Evolutionary conservation across 2,113 vertebrate genomes (phyloP).

Genomic region (Cryptomyrus ogoouensis): DNA sequence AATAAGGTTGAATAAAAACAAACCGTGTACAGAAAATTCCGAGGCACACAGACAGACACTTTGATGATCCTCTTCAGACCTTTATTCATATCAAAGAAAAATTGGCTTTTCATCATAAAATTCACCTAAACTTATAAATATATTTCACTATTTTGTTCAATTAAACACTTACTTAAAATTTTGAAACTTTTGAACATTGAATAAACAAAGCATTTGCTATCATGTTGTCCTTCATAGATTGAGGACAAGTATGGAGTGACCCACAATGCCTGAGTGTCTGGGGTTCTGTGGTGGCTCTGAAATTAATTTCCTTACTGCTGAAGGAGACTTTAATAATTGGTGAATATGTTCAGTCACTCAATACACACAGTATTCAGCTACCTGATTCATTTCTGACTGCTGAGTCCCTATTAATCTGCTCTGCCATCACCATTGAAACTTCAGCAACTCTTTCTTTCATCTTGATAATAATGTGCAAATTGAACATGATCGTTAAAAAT

Average conservation of each 20-base stretch:
- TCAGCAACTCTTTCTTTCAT: not conserved
- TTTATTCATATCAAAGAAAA: not conserved
- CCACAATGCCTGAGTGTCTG: not conserved
- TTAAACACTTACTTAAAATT: not conserved
- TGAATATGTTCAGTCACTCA: not conserved
- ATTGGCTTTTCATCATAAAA: not conserved
- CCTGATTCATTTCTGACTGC: not conserved
- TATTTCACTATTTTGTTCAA: not conserved
- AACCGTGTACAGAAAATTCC: not conserved
- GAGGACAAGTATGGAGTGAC: not conserved
- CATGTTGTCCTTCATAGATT: not conserved
- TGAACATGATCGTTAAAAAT: not conserved
- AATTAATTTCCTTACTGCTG: not conserved
- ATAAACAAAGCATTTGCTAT: not conserved
- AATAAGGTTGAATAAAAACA: not conserved
- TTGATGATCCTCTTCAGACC: not conserved
- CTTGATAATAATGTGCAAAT: not conserved
- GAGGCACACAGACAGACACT: not conserved
- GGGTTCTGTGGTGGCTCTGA: not conserved
- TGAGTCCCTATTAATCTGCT: not conserved
- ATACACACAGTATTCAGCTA: not conserved
- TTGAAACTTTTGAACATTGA: not conserved
- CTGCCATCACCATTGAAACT: not conserved
- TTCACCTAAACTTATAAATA: not conserved
- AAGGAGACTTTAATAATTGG: not conserved